Evolutionary conservation across 2,888 invertebrate genomes (phyloP), one percentile per base, ranked within the genome.

Genomic region (Ormia ochracea): DNA sequence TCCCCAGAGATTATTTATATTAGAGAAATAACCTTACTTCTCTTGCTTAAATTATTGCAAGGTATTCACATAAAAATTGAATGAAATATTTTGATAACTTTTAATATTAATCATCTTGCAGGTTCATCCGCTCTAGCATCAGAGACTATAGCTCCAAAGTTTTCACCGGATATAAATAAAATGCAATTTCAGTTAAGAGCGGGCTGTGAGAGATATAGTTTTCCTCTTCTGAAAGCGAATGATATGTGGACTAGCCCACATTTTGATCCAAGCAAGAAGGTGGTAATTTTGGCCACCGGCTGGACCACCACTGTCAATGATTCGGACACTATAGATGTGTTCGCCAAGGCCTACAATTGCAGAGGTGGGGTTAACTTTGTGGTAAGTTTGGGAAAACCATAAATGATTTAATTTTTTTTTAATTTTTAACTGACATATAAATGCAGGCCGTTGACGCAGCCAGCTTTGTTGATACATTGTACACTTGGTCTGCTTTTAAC

Each of bases 401-500:
- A 10, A 58, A 10, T n/a, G n/a, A n/a, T 17, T 7, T 38, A n/a
- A n/a, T 28, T 1, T n/a, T 23, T 31, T 4, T 69, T 6, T 4
- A 1, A 12, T 19, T 23, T 54, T 50, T 6, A 10, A n/a, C 38
- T 17, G 33, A 1, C n/a, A n/a, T 14, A 4, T 26, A 7, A 14
- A 4, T 81, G 7, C n/a, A 89, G 89, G 89, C 85, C 4, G 80
- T 89, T 41, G 89, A 89, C 81, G 85, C 84, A 2, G 88, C 87
- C n/a, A 82, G 83, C 4, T 88, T 84, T 38, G 86, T 89, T 26
- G 87, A 89, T 45, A 89, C 89, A 4, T 82, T 89, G 4, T 89
- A 89, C 79, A 85, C 86, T 2, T 89, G 89, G 89, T 88, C 89
- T 1, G 89, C 89, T 2, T 83, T 89, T n/a, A 89, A 89, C 74